Base-by-base conservation (phyloP, 2,888 invertebrate genomes). In the Enchytraeus crypticus region DNA sequence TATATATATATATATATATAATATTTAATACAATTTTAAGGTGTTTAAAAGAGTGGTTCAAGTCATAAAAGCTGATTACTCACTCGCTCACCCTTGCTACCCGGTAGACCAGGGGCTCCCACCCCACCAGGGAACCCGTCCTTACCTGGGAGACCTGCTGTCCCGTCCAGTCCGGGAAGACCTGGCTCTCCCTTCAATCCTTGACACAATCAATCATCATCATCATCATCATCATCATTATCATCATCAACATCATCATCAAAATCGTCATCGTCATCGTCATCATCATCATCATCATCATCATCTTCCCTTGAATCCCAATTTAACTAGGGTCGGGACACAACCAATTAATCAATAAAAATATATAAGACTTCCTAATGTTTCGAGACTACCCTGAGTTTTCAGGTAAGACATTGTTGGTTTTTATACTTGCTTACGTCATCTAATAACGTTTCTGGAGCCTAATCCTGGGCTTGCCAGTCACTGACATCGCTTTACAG, bases 151-250 rank as follows among this genome's bases (percentile, higher is more conserved):
- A 54, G 34, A 23, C 65, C 65, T 23, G 65, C 59, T 21, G 62
- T 57, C n/a, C 66, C 66, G 51, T 66, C 61, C n/a, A 57, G 30
- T 26, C 67, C 67, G 21, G 62, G 62, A 1, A 59, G 33, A 26
- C 74, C 74, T 58, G 63, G 33, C n/a, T 55, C 55, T 47, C 62
- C 62, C 51, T 62, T 62, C 51, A 66, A 64, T 29, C 76, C 76
- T 47, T 71, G 69, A 55, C 5, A 45, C 11, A 49, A 21, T 49
- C 11, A n/a, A n/a, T 43, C 11, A 18, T 29, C 11, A 30, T 11
- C 8, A 11, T 11, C 11, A 5, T 53, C 5, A 27, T 18, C n/a
- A n/a, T n/a, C 14, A 14, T 14, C 43, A 43, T 14, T n/a, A 14
- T 43, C 43, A 14, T 43, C 14, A 11, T 43, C n/a, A n/a, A n/a